A percentile compares a stretch with the other conserved stretches of the same genome.
These are phyloP conservation scores for Trachelus iudaicus DNA, from an alignment of 2,888 invertebrate species.

Conservation along the genomic window DNA sequence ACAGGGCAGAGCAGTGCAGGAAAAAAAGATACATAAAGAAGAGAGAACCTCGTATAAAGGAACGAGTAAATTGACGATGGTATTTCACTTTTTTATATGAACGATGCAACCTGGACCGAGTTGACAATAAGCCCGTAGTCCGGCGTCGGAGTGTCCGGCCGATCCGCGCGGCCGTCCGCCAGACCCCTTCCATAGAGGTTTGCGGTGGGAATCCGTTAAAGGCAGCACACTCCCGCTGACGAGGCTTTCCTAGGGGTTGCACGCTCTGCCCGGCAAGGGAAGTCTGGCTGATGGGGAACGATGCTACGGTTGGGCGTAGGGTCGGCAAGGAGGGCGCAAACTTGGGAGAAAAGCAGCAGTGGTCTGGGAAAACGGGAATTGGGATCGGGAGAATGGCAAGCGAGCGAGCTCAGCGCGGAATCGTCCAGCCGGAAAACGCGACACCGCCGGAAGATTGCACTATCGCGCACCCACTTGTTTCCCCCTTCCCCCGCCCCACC, in stretches of 20 bases:
- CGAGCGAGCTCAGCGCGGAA: constrained; percentile 43
- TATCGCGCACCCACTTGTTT: constrained; percentile 58
- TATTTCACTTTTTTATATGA: not conserved
- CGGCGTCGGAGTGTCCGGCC: not conserved
- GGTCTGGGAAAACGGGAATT: constrained; percentile 22
- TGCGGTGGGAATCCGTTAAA: constrained; percentile 46
- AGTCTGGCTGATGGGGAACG: not conserved
- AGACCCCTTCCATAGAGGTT: constrained; percentile 34
- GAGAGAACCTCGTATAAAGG: not conserved
- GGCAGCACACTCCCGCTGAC: constrained; percentile 41
- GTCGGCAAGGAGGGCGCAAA: constrained; percentile 4
- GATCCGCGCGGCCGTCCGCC: constrained; percentile 5
- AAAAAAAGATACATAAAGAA: not conserved
- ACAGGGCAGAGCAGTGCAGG: not conserved
- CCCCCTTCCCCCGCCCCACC: constrained; percentile 6
- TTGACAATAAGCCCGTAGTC: constrained; percentile 1
- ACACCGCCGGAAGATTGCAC: constrained; percentile 59
- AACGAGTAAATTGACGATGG: not conserved
- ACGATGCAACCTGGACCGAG: constrained; percentile 1
- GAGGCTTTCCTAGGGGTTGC: constrained; percentile 36
- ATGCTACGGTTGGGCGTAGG: not conserved
- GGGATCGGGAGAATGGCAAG: constrained; percentile 28
- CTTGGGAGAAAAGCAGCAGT: not conserved
- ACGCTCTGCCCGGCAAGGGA: not conserved
- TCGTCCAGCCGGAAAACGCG: constrained; percentile 58